These are phyloP conservation scores for Prunella strophiata DNA, from an alignment of 2,797 vertebrate species.

Conservation along the genomic window DNA sequence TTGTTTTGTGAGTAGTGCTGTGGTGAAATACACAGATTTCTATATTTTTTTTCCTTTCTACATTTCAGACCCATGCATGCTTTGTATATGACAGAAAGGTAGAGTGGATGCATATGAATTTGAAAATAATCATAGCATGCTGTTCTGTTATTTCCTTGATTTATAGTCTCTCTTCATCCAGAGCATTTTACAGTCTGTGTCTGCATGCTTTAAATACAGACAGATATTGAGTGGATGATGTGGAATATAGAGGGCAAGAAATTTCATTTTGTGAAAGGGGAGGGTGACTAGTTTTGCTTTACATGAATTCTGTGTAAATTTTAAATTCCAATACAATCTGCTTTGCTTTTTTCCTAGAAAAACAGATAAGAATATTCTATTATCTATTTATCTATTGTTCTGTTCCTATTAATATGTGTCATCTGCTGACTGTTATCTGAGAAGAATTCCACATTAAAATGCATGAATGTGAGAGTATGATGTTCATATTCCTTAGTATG, in stretches of 20 bases:
- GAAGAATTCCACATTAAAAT: neutral
- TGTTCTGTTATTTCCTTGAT: neutral
- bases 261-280: neutral
- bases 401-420: neutral
- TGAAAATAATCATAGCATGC: neutral
- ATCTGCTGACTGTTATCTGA: neutral
- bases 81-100: neutral
- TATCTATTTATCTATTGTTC: neutral
- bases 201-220: neutral
- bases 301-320: accelerated
- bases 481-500: neutral
- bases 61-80: neutral
- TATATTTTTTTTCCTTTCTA: neutral
- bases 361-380: neutral
- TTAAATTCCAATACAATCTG: neutral
- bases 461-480: neutral
- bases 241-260: neutral
- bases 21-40: neutral
- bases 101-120: neutral
- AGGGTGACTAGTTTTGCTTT: neutral
- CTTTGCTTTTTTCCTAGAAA: neutral
- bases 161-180: neutral
- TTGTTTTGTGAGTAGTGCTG: neutral
- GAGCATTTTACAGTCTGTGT: neutral
- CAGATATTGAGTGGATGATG: neutral